Conservation (phyloP, 2,888 invertebrate genomes). For the Pseudococcus jackbeardsleyi region DNA sequence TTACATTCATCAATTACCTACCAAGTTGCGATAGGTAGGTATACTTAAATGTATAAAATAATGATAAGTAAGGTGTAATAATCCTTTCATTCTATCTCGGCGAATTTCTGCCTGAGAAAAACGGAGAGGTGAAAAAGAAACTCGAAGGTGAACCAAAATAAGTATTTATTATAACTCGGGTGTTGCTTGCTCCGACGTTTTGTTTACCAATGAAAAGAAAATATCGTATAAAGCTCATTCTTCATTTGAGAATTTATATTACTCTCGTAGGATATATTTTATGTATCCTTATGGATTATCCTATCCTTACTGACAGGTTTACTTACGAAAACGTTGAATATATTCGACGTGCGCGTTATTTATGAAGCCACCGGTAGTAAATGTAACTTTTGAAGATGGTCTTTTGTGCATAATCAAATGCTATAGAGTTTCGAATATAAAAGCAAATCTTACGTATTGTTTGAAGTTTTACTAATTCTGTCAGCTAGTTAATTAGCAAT, state of each 20-base stretch:
- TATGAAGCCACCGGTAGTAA: background rate
- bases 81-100: too few relatives aligned
- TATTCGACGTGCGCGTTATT: background rate
- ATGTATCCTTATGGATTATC: background rate
- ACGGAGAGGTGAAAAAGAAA: background rate
- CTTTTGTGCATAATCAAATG: background rate
- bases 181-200: background rate
- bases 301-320: constrained; percentile 1
- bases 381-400: background rate
- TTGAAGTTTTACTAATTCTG: background rate
- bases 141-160: background rate
- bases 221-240: background rate
- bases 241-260: background rate
- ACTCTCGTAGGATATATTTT: too few relatives aligned
- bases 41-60: too few relatives aligned
- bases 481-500: background rate
- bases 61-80: too few relatives aligned
- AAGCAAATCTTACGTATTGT: background rate
- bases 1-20: background rate
- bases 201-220: background rate
- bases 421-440: background rate
- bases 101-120: background rate
- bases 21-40: background rate
- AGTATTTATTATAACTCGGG: background rate
- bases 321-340: background rate